Evolutionary conservation across 2,888 invertebrate genomes (phyloP).

Genomic region (Metellina segmentata): DNA sequence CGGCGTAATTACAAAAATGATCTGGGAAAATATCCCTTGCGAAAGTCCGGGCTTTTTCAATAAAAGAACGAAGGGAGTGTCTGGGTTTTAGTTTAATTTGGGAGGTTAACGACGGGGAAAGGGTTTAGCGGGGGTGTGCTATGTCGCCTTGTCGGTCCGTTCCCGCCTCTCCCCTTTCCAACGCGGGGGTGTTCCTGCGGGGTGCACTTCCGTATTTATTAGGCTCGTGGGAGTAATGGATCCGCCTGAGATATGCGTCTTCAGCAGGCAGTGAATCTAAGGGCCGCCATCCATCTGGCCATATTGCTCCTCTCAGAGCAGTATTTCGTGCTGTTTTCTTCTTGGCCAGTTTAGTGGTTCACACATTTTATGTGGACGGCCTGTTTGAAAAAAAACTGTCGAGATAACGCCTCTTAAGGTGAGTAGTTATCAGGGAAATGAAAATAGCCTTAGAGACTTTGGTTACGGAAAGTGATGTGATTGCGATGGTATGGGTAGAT

Average conservation of each 20-base stretch:
- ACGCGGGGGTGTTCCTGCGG: background rate
- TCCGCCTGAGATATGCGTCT: slow-evolving; percentile 29
- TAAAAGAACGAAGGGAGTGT: slow-evolving; percentile 42
- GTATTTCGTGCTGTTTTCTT: background rate
- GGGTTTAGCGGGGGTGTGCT: background rate
- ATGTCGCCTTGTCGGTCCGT: slow-evolving; percentile 9
- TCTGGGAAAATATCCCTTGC: slow-evolving; percentile 38
- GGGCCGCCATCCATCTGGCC: background rate
- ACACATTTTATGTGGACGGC: background rate
- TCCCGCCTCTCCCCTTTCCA: background rate
- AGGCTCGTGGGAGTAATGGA: slow-evolving; percentile 42
- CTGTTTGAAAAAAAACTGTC: background rate
- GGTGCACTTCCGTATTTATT: slow-evolving; percentile 40
- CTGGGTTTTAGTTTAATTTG: slow-evolving; percentile 61
- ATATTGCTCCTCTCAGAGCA: background rate
- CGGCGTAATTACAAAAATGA: slow-evolving; percentile 64
- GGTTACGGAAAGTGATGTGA: background rate
- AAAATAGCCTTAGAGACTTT: background rate
- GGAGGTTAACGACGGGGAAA: slow-evolving; percentile 22
- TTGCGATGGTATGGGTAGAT: background rate
- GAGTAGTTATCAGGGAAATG: background rate
- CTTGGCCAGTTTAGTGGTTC: background rate
- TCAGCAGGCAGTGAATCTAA: slow-evolving; percentile 13
- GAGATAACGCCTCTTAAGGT: background rate
- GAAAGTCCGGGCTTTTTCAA: slow-evolving; percentile 45